Evolutionary conservation across 2,888 invertebrate genomes (phyloP).

Genomic region (Xestia rhomboidea): DNA sequence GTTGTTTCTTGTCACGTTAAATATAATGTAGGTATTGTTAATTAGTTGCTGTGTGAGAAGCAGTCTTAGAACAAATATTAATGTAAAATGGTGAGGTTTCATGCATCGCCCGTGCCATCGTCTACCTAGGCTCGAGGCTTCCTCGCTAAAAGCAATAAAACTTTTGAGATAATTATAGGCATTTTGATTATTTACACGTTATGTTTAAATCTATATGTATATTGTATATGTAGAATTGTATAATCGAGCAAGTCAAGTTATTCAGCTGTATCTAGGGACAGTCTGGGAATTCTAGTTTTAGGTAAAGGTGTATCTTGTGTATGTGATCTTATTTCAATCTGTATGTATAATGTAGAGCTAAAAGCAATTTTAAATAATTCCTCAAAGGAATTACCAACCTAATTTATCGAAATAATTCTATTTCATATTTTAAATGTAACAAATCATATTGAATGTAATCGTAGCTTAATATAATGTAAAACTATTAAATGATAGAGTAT

Average conservation of each 20-base stretch:
- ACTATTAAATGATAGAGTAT: slow-evolving; percentile 31
- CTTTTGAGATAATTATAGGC: slow-evolving; percentile 11
- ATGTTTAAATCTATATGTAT: slow-evolving; percentile 16
- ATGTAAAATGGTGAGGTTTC: not conserved
- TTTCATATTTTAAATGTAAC: slow-evolving; percentile 19
- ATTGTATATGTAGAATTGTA: not conserved
- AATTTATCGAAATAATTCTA: slow-evolving; percentile 27
- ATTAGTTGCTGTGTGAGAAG: slow-evolving; percentile 9
- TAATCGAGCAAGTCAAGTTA: slow-evolving; percentile 2
- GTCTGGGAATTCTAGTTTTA: slow-evolving; percentile 15
- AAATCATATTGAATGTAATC: slow-evolving; percentile 25
- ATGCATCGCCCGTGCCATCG: slow-evolving; percentile 43
- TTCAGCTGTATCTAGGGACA: slow-evolving; percentile 7
- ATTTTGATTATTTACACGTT: slow-evolving; percentile 9
- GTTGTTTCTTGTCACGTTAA: slow-evolving; percentile 59
- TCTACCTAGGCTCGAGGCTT: slow-evolving; percentile 15
- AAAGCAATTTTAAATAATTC: slow-evolving; percentile 38
- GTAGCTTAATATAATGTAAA: slow-evolving; percentile 14
- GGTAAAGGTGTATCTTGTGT: slow-evolving; percentile 31
- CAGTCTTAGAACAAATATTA: slow-evolving; percentile 15
- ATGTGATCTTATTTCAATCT: slow-evolving; percentile 55
- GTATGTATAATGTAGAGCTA: slow-evolving; percentile 45
- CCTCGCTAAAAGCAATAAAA: slow-evolving; percentile 51
- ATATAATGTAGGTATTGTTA: slow-evolving; percentile 17
- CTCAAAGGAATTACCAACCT: slow-evolving; percentile 46